phyloP scores from a whole-genome alignment of 1,140 invertebrate species.

The Leptestheria dahalacensis region DNA sequence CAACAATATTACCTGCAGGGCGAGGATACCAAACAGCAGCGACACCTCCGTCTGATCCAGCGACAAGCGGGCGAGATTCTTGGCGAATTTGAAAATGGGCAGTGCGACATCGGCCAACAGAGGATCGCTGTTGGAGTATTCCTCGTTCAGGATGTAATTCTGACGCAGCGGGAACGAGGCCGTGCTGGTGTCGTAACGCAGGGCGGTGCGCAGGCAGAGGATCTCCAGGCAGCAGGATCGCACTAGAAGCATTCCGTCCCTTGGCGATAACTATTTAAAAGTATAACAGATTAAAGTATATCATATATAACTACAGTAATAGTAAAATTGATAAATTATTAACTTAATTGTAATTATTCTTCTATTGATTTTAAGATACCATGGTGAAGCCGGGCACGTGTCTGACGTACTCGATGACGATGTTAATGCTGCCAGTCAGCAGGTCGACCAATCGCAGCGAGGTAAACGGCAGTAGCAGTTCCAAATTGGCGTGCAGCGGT shows the following conservation, averaged over 20 bases:
- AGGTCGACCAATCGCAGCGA: too few relatives aligned
- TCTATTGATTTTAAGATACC: too few relatives aligned
- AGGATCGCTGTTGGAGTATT: not conserved
- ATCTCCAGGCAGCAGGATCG: slow-evolving; percentile 1
- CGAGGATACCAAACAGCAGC: not conserved
- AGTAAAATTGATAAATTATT: too few relatives aligned
- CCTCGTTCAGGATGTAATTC: not conserved
- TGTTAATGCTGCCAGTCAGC: too few relatives aligned
- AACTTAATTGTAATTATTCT: too few relatives aligned
- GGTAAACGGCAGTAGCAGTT: too few relatives aligned
- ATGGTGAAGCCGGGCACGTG: too few relatives aligned
- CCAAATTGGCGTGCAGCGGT: too few relatives aligned
- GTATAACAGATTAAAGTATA: not conserved
- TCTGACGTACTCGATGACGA: too few relatives aligned
- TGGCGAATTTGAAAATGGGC: not conserved
- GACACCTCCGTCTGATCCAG: not conserved
- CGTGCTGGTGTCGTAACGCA: not conserved
- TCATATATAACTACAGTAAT: not conserved
- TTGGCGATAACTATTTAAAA: not conserved
- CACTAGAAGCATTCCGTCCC: slow-evolving; percentile 3
- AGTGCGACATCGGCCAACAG: not conserved
- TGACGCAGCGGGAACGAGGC: slow-evolving; percentile 7
- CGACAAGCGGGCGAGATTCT: not conserved
- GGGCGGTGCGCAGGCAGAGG: slow-evolving; percentile 3
- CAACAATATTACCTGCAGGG: too few relatives aligned